Conservation (phyloP, 2,113 vertebrate species). For the Boulengeromyrus knoepffleri region DNA sequence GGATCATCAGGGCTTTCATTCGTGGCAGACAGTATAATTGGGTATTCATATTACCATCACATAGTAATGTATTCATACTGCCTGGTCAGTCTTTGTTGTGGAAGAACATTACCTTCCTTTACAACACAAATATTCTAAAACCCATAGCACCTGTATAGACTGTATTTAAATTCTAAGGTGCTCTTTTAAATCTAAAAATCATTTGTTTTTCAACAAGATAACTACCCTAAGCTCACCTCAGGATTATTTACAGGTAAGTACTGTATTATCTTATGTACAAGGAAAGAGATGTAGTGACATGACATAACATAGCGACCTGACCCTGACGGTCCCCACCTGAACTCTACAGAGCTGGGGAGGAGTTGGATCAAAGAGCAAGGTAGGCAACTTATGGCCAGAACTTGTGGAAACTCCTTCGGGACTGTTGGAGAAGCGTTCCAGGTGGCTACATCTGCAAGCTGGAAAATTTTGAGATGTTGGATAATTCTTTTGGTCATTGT, state of each 20-base stretch:
- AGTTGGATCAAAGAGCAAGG: neutral
- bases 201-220: neutral
- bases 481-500: neutral
- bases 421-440: neutral
- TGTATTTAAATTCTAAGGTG: neutral
- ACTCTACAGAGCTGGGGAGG: neutral
- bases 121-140: neutral
- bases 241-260: neutral
- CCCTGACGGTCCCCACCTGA: neutral
- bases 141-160: neutral
- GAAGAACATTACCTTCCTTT: neutral
- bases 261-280: neutral
- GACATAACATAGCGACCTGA: neutral
- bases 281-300: neutral
- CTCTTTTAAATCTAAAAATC: neutral
- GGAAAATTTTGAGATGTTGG: neutral
- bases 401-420: neutral
- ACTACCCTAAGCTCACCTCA: neutral
- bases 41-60: neutral
- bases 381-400: neutral
- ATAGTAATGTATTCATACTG: neutral
- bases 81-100: neutral
- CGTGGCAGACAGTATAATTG: neutral
- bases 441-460: neutral
- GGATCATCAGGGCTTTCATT: neutral